Evolutionary conservation across 2,797 vertebrate species (phyloP).

Genomic region (Carduelis carduelis): DNA sequence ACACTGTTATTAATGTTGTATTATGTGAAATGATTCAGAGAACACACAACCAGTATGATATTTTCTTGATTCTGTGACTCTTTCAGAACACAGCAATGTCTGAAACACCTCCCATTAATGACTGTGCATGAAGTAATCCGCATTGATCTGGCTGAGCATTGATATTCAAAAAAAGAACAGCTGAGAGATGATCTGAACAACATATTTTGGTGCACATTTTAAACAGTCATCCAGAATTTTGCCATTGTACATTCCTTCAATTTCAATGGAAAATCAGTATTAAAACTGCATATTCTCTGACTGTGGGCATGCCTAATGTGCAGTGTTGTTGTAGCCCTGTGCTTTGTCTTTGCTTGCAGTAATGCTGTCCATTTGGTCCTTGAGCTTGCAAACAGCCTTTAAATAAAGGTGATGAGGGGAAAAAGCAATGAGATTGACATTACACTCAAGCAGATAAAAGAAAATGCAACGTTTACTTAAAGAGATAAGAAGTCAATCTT

Average conservation of each 20-base stretch:
- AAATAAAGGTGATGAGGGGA: conserved; percentile 73
- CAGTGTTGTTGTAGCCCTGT: conserved; percentile 75
- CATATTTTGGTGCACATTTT: conserved; percentile 63
- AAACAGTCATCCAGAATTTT: conserved; percentile 27
- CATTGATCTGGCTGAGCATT: conserved; percentile 16
- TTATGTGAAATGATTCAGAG: conserved; percentile 11
- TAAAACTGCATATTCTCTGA: conserved; percentile 75
- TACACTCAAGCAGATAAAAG: background rate
- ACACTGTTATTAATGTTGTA: background rate
- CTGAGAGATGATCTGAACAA: background rate
- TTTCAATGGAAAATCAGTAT: conserved; percentile 39
- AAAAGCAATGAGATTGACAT: conserved; percentile 20
- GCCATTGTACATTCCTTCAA: background rate
- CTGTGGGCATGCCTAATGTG: conserved; percentile 82
- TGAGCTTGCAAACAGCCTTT: conserved; percentile 70
- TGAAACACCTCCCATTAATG: background rate
- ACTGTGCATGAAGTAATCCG: background rate
- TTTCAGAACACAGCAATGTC: conserved; percentile 4
- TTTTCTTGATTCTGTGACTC: conserved; percentile 37
- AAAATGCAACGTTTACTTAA: background rate
- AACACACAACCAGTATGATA: background rate
- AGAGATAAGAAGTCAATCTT: background rate
- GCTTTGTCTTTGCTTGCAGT: conserved; percentile 78
- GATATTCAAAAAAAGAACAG: background rate
- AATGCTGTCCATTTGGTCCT: conserved; percentile 70